phyloP scores from a whole-genome alignment of 2,797 vertebrate species.

The Alauda arvensis region DNA sequence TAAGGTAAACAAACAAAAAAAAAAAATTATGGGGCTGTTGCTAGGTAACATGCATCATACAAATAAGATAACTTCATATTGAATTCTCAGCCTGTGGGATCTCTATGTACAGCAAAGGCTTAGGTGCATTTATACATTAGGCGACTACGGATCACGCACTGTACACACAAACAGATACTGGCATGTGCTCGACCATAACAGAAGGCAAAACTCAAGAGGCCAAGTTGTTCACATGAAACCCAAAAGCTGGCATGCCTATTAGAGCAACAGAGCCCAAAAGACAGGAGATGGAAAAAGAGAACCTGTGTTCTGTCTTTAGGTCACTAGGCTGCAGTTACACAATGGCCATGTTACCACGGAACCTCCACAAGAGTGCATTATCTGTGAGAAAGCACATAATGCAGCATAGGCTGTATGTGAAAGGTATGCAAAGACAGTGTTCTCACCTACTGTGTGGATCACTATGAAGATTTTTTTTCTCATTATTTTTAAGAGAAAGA shows the following conservation, averaged over 20 bases:
- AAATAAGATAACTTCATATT: neutral
- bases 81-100: neutral
- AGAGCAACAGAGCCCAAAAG: neutral
- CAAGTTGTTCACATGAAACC: neutral
- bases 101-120: constrained; percentile 13
- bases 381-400: constrained; percentile 1
- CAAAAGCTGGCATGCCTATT: constrained; percentile 4
- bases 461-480: neutral
- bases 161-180: neutral
- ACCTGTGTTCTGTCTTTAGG: neutral
- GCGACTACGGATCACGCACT: neutral
- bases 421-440: neutral
- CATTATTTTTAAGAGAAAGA: neutral
- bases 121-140: neutral
- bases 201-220: constrained; percentile 32
- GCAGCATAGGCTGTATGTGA: constrained; percentile 27
- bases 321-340: neutral
- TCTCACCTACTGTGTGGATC: neutral
- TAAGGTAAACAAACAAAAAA: neutral
- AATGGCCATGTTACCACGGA: neutral
- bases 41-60: constrained; percentile 16
- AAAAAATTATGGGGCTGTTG: neutral
- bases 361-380: neutral
- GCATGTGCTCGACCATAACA: constrained; percentile 30
- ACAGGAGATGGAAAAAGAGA: neutral